phyloP scores from a whole-genome alignment of 1,140 invertebrate species.

The Oryzaephilus surinamensis region DNA sequence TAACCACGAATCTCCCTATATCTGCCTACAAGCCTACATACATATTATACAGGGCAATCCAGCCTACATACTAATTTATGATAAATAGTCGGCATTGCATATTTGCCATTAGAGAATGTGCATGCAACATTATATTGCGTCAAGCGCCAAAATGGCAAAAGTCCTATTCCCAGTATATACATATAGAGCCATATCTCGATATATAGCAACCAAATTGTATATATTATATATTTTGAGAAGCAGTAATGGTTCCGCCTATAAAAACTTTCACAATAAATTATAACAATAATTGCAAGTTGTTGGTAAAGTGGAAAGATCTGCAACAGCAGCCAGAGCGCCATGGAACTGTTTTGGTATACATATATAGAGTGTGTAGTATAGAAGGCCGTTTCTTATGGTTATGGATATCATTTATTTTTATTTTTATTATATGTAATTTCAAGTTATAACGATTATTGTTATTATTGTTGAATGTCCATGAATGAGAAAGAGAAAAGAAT shows the following conservation, averaged over 20 bases:
- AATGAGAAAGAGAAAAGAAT: constrained; percentile 8
- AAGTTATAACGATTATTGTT: constrained; percentile 29
- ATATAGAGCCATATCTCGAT: no score
- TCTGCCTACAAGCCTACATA: no score
- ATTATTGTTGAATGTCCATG: constrained; percentile 22
- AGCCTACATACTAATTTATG: constrained; percentile 19
- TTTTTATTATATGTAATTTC: constrained; percentile 34
- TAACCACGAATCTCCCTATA: constrained; percentile 15
- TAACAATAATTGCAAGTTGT: constrained; percentile 6
- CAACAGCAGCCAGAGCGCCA: neutral
- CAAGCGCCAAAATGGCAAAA: no score
- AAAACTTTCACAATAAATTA: constrained; percentile 8
- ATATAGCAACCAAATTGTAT: no score
- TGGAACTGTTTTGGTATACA: no score
- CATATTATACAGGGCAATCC: constrained; percentile 16
- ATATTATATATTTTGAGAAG: no score
- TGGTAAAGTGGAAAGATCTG: neutral
- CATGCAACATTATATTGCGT: constrained; percentile 21
- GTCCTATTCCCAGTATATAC: no score
- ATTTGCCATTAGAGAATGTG: constrained; percentile 17
- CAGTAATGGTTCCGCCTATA: no score
- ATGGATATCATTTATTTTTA: constrained; percentile 31
- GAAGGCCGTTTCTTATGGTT: constrained; percentile 21
- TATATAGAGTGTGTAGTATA: no score
- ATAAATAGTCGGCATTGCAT: constrained; percentile 25